Conservation (phyloP, 2,113 vertebrate genomes). For the Cyprinodon brontotheroides region DNA sequence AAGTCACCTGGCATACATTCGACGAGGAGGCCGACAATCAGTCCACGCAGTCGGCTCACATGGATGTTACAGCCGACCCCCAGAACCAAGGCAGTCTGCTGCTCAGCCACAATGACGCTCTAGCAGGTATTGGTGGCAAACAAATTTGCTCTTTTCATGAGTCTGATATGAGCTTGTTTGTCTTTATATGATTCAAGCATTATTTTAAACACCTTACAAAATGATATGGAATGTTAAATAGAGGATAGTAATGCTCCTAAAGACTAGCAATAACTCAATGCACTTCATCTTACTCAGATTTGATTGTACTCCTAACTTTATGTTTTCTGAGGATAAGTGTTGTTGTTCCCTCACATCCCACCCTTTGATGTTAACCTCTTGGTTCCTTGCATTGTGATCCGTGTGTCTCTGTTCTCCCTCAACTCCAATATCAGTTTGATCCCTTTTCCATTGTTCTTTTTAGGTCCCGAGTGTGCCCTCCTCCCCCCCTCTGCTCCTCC, state of each 20-base stretch:
- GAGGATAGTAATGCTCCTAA: background rate
- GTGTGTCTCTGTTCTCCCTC: slow-evolving; percentile 48
- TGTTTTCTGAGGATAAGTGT: background rate
- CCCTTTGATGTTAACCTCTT: slow-evolving; percentile 13
- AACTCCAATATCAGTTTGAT: slow-evolving; percentile 62
- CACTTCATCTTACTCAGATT: background rate
- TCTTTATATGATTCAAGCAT: background rate
- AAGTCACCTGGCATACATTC: slow-evolving; percentile 84
- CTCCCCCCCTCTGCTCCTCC: slow-evolving; percentile 75
- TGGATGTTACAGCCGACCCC: slow-evolving; percentile 80
- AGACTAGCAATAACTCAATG: background rate
- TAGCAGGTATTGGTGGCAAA: slow-evolving; percentile 81
- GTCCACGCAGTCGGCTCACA: slow-evolving; percentile 77
- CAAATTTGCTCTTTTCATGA: background rate
- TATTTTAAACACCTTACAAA: background rate
- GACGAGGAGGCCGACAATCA: slow-evolving; percentile 87
- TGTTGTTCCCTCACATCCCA: slow-evolving; percentile 4
- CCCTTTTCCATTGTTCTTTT: slow-evolving; percentile 66
- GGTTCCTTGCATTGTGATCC: slow-evolving; percentile 47
- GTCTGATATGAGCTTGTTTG: background rate
- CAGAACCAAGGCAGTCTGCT: slow-evolving; percentile 84
- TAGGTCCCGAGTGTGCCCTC: slow-evolving; percentile 80
- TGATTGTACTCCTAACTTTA: background rate
- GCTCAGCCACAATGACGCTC: slow-evolving; percentile 86
- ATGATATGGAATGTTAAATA: background rate